Evolutionary conservation across 2,797 vertebrate species (phyloP).

Genomic region (Hephaestus fuliginosus): DNA sequence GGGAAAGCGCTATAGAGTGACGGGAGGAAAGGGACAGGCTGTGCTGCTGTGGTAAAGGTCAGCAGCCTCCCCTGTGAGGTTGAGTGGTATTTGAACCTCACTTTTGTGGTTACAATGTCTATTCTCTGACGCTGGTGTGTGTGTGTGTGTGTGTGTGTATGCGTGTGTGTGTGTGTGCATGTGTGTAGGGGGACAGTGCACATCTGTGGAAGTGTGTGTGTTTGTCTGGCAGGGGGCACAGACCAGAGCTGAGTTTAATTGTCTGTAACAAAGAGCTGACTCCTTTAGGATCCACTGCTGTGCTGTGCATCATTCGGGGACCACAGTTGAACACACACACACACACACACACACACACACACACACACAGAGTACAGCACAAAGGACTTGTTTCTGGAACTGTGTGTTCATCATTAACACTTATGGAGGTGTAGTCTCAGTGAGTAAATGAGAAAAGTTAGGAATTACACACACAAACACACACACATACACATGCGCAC

Average conservation of each 20-base stretch:
- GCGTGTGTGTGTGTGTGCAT: constrained; percentile 21
- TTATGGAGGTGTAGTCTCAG: constrained; percentile 14
- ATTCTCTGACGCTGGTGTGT: constrained; percentile 33
- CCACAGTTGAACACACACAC: constrained; percentile 32
- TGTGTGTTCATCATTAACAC: constrained; percentile 23
- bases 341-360: constrained; percentile 24
- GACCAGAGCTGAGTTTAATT: constrained; percentile 70
- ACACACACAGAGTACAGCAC: constrained; percentile 16
- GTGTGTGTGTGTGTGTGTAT: constrained; percentile 46
- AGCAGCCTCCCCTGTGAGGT: constrained; percentile 78
- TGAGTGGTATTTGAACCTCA: constrained; percentile 84
- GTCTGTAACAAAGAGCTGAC: constrained; percentile 76
- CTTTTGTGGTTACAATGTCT: constrained; percentile 73
- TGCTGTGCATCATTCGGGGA: constrained; percentile 58
- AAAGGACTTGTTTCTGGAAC: constrained; percentile 26
- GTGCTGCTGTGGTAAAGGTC: constrained; percentile 79
- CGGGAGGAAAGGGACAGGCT: constrained; percentile 66
- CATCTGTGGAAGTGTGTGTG: constrained; percentile 38
- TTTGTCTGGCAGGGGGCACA: constrained; percentile 62
- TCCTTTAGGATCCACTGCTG: constrained; percentile 73
- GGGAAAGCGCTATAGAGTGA: constrained; percentile 58
- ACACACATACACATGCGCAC: neutral
- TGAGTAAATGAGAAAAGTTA: constrained; percentile 18
- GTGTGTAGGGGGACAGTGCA: constrained; percentile 41
- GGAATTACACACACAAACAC: constrained; percentile 4